Conservation (phyloP, 2,888 invertebrate genomes). For the Crocallis elinguaria region DNA sequence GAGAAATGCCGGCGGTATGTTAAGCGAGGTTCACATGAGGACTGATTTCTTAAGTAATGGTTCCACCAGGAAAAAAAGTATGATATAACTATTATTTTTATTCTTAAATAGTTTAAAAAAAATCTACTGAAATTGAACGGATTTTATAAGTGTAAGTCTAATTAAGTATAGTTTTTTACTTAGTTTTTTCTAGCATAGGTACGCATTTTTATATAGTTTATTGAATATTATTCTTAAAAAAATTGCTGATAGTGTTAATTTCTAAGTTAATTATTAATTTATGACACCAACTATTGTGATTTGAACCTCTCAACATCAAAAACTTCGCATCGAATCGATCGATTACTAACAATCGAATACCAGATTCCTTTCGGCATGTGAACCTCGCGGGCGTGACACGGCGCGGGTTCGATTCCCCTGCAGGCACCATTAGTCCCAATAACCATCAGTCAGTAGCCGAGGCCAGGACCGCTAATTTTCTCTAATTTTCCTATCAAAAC, state of each 20-base stretch:
- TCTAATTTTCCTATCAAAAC: conserved; percentile 84
- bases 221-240: too few species aligned
- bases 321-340: conserved; percentile 25
- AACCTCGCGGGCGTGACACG: conserved; percentile 75
- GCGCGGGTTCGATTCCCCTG: conserved; percentile 69
- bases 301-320: background rate
- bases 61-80: background rate
- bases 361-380: conserved; percentile 55
- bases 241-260: too few species aligned
- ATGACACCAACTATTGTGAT: too few species aligned
- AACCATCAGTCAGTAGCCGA: conserved; percentile 81
- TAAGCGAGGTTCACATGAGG: conserved; percentile 42
- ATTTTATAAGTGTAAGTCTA: too few species aligned
- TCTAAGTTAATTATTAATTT: too few species aligned
- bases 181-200: too few species aligned
- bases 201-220: too few species aligned
- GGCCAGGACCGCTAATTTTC: conserved; percentile 76
- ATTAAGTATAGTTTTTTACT: too few species aligned
- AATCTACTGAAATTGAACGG: too few species aligned
- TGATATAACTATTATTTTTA: too few species aligned
- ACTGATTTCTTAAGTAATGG: background rate
- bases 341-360: conserved; percentile 19
- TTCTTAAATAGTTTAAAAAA: too few species aligned
- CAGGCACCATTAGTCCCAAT: conserved; percentile 80
- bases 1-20: conserved; percentile 48